Percentiles rank a stretch among this genome's conserved stretches.
These are phyloP conservation scores for Drosophila oshimai DNA, from an alignment of 1,140 invertebrate genomes.

Conservation along the genomic window DNA sequence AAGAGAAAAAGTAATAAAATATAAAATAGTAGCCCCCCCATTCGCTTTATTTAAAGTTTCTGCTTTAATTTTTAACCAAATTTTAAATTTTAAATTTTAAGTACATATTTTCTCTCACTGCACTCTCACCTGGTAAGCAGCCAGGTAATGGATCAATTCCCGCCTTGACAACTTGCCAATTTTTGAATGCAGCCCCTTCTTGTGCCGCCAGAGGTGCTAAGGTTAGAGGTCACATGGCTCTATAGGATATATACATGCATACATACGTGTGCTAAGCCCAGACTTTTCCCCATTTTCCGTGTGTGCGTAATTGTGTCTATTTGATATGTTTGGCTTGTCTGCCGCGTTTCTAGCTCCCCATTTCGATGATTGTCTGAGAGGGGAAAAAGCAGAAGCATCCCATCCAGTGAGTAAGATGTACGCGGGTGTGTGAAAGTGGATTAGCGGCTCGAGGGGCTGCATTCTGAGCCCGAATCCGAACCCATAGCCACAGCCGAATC, in stretches of 20 bases:
- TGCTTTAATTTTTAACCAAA: no score
- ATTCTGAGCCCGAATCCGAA: neutral
- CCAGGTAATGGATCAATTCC: constrained; percentile 41
- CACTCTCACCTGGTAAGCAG: constrained; percentile 2
- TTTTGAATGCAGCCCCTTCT: constrained; percentile 23
- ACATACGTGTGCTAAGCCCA: constrained; percentile 23
- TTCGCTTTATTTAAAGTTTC: no score
- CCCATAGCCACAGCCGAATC: neutral
- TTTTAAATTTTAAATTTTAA: no score
- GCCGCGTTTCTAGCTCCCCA: neutral
- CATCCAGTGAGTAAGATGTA: no score
- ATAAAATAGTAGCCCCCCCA: no score
- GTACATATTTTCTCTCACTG: neutral
- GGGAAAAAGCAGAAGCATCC: no score
- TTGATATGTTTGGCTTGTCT: constrained; percentile 27
- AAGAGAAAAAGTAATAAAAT: no score
- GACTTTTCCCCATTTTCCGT: constrained; percentile 3
- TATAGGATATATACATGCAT: neutral
- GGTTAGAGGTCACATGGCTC: constrained; percentile 12
- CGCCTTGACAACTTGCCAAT: constrained; percentile 10
- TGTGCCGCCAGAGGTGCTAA: constrained; percentile 7
- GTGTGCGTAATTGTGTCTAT: constrained; percentile 17
- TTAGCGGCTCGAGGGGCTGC: constrained; percentile 28
- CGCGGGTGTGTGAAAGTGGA: constrained; percentile 41
- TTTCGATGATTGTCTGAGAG: constrained; percentile 34